Conservation (phyloP, 2,797 vertebrate genomes). For the Sternarchorhynchus goeldii region DNA sequence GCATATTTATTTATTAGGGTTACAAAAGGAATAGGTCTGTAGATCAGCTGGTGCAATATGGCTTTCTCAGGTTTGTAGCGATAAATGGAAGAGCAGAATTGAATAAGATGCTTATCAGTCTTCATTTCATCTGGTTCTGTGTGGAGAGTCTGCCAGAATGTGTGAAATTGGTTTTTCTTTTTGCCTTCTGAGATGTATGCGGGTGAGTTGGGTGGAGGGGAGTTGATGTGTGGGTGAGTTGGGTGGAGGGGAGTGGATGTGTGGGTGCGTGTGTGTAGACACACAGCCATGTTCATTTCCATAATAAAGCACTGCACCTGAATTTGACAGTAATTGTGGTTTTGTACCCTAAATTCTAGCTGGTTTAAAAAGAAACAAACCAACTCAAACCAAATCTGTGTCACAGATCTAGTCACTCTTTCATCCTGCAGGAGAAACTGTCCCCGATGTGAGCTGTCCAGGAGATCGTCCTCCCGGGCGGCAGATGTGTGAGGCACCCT, state of each 20-base stretch:
- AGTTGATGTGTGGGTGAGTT: background rate
- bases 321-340: too few relatives aligned
- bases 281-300: too few relatives aligned
- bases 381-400: background rate
- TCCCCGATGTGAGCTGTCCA: conserved; percentile 70
- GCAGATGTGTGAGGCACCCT: conserved; percentile 76
- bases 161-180: conserved; percentile 26
- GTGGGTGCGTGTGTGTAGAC: background rate
- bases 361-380: too few relatives aligned
- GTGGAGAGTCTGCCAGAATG: conserved; percentile 11
- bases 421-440: conserved; percentile 71
- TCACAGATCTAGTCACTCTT: background rate
- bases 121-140: conserved; percentile 33
- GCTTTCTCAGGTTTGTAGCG: conserved; percentile 65
- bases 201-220: background rate
- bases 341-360: too few relatives aligned
- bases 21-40: conserved; percentile 58
- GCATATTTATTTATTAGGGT: conserved; percentile 66
- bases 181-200: background rate
- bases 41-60: conserved; percentile 61
- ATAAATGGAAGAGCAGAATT: conserved; percentile 45
- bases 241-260: background rate
- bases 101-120: conserved; percentile 34
- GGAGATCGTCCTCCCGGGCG: conserved; percentile 64
- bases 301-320: too few relatives aligned